Percentiles rank a stretch among this genome's conserved stretches.
phyloP scores from a whole-genome alignment of 2,888 invertebrate species.

The Eristalis intricaria region DNA sequence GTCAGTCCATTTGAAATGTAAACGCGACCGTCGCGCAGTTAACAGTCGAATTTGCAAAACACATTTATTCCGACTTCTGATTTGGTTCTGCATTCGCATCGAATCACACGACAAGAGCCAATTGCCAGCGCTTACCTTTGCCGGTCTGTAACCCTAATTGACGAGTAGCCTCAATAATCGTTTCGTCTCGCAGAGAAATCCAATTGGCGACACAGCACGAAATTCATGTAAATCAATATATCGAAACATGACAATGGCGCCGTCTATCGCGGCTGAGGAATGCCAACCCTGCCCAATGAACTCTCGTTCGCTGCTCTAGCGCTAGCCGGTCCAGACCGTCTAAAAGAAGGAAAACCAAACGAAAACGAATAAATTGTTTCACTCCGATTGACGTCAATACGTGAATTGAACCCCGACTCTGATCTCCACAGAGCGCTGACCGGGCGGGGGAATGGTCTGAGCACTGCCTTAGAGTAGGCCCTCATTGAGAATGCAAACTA shows the following conservation, averaged over 20 bases:
- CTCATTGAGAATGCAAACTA: conserved; percentile 55
- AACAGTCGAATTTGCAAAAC: conserved; percentile 13
- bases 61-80: conserved; percentile 15
- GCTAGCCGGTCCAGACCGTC: conserved; percentile 22
- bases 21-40: neutral
- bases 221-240: conserved; percentile 29
- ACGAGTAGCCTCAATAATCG: conserved; percentile 41
- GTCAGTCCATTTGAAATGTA: conserved; percentile 7
- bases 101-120: conserved; percentile 1
- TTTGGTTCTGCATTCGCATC: conserved; percentile 16
- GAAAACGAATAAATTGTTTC: conserved; percentile 15
- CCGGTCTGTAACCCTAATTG: conserved; percentile 59
- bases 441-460: neutral
- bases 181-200: neutral
- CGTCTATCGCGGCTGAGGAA: neutral
- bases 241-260: conserved; percentile 13
- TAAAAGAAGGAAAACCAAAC: neutral
- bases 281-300: conserved; percentile 39
- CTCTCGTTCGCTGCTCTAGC: neutral
- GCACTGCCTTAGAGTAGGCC: conserved; percentile 3
- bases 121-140: conserved; percentile 8
- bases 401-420: conserved; percentile 37
- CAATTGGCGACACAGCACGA: neutral
- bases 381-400: conserved; percentile 57
- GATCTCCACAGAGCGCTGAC: neutral